Base-by-base conservation (phyloP, 2,797 vertebrate species). In the Mus caroli region DNA sequence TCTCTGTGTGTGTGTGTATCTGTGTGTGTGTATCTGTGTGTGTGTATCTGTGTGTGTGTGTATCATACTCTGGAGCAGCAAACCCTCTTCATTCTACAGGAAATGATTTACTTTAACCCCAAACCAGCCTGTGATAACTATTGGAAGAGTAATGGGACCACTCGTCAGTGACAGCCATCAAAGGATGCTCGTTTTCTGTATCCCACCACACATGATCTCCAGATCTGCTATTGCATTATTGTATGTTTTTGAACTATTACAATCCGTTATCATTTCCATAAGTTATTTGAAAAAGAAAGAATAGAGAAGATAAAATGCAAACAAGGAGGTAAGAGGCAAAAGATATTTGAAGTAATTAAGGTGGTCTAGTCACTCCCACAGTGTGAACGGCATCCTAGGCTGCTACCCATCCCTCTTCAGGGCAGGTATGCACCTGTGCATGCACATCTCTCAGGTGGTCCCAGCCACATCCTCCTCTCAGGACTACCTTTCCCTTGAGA, bases 221-320 rank as follows among this genome's bases (percentile, higher is more conserved):
- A 58, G 28, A 56, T 54, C 40, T 34, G 26, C 58, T 82, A 2
- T 15, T 43, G 11, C 0, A 20, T 60, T 50, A 28, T 7, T 69
- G 50, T 80, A 17, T 71, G 58, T 43, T 77, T 94, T 56, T 80
- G 50, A 69, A 88, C 73, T 37, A 34, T 52, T 67, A 37, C 58
- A 62, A 10, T 67, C 31, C 46, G 22, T 54, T 71, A 7, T 26
- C 20, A 15, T 10, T 26, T 28, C 40, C 13, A 87, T 73, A 92
- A 96, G 34, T 43, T 15, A 52, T 58, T 34, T 91, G 11, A 85
- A 69, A 40, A 69, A n/a, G 71, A 96, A 92, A 84, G n/a, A 85
- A 20, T 19, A 71, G 67, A 94, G 34, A 71, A 94, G 34, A 71
- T 50, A 46, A 10, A 80, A 13, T 80, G 37, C 11, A 64, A 88